Base-by-base conservation (phyloP, 2,888 invertebrate genomes). In the Melanchra persicariae region DNA sequence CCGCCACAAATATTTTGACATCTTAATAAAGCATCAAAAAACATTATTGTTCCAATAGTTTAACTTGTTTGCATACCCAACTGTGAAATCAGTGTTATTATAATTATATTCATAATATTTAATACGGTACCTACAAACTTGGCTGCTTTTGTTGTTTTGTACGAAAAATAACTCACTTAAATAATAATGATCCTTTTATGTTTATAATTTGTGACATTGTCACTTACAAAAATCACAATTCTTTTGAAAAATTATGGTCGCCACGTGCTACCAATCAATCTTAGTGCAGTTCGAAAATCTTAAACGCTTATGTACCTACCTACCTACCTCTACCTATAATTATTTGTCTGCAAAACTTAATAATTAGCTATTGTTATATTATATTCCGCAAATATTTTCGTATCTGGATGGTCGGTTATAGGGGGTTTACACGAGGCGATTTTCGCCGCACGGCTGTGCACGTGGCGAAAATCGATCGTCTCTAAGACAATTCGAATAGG, bases 321-420 rank as follows among this genome's bases (percentile, higher is more conserved):
- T 49, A 47, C 9, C 37, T 12, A 51, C 26, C 1, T 45, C 26
- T 6, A 19, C 17, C 5, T 54, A 22, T 52, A 51, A 43, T 60
- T 37, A 34, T 24, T 57, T 54, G 17, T 49, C 17, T 52, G 49
- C 10, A 60, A 64, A 77, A 47, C 40, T 45, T 19, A 51, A 55
- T 76, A 76, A 77, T 76, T 68, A 57, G 26, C 81, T 63, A 69
- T 69, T 77, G 70, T 77, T 68, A 30, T 47, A 54, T 77, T 68
- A 30, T 47, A 54, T 54, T 70, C 45, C 26, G 62, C 30, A 55
- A 55, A 69, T 75, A 63, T 57, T 63, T 61, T 57, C 60, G 43
- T 69, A 77, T 61, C 59, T 63, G 40, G 34, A 51, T 76, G 24
- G 55, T 67, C 79, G 64, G 17, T n/a, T n/a, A n/a, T n/a, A n/a